Percentiles rank a stretch among this genome's conserved stretches.
Evolutionary conservation across 2,113 vertebrate species (phyloP).

Genomic region (Phaethornis superciliosus): DNA sequence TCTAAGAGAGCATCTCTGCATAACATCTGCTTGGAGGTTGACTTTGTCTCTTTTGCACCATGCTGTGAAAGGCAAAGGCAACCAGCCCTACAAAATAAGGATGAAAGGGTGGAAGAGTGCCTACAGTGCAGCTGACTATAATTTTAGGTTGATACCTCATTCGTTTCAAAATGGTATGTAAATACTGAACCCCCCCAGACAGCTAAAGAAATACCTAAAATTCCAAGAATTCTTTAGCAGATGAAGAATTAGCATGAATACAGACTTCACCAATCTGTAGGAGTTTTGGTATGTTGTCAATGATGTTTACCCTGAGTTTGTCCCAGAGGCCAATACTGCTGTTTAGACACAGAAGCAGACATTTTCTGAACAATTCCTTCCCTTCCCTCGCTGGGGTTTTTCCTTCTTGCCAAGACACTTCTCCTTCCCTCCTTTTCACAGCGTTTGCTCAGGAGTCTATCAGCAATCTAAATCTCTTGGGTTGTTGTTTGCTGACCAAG

Average conservation of each 20-base stretch:
- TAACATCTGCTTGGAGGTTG: neutral
- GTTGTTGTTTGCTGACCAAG: constrained; percentile 49
- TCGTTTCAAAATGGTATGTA: constrained; percentile 37
- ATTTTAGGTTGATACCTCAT: constrained; percentile 15
- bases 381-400: neutral
- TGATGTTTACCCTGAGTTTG: neutral
- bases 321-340: neutral
- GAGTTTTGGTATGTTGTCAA: neutral
- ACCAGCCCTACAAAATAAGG: neutral
- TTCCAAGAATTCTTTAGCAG: constrained; percentile 54
- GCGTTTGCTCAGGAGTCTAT: neutral
- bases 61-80: neutral
- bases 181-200: constrained; percentile 20
- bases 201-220: constrained; percentile 46
- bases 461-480: neutral
- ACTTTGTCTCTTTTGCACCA: neutral
- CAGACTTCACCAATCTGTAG: neutral
- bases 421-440: neutral
- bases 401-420: neutral
- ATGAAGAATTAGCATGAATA: constrained; percentile 19
- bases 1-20: neutral
- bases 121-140: neutral
- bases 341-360: neutral
- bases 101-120: neutral
- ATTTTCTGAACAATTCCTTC: neutral